Base-by-base conservation (phyloP, 2,797 vertebrate species). In the Enteromius trimaculatus region DNA sequence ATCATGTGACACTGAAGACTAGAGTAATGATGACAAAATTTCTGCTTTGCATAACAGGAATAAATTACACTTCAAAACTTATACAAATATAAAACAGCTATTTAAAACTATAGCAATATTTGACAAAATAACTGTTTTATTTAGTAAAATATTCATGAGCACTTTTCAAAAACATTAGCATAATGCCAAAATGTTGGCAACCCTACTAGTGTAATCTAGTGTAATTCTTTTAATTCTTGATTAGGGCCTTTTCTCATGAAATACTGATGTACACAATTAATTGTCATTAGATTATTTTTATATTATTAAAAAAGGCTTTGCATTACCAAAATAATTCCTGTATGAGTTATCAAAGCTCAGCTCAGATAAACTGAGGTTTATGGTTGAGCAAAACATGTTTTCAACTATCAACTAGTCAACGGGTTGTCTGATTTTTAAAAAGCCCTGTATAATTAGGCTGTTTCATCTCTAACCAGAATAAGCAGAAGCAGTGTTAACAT, bases 321-420 rank as follows among this genome's bases (percentile, higher is more conserved):
- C 11, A 14, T 60, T 26, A 13, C 55, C 10, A 26, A 13, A 60
- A 26, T 14, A 71, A 5, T 71, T 29, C n/a, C n/a, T 17, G 39
- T 70, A 44, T 13, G 6, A 70, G 68, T 47, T 70, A 26, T 70
- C 14, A 70, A 42, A 70, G n/a, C 68, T 70, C n/a, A 17, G 68
- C 23, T 29, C n/a, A 29, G 47, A 44, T 69, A 47, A 70, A 26
- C 39, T 8, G 39, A 10, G 7, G 17, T 47, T 47, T 44, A 23
- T 71, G 23, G 14, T 29, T 47, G 14, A 47, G 14, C 42, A 47
- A 70, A 47, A 47, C n/a, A 47, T 26, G 17, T 70, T 70, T 47
- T 44, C 68, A 47, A 47, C 1, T 37, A 26, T 70, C n/a, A 47
- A 21, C 13, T 9, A 70, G 39, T 42, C 37, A 16, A n/a, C 16